A percentile compares a stretch with the other conserved stretches of the same genome.
phyloP scores from a whole-genome alignment of 2,888 invertebrate genomes.

The Heliconius aoede region DNA sequence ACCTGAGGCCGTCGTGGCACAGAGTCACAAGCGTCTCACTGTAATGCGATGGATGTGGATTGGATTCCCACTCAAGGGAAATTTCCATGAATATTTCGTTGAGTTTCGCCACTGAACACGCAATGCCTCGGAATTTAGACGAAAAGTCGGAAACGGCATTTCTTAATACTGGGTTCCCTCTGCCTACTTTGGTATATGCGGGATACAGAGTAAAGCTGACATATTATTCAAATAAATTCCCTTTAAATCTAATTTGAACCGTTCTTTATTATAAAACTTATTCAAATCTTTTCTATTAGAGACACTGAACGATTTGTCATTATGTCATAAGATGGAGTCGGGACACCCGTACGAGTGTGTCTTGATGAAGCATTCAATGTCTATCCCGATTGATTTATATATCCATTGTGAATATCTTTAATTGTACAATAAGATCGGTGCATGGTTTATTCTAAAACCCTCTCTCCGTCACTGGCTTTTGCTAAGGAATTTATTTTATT shows the following conservation, averaged over 20 bases:
- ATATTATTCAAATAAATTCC: not conserved
- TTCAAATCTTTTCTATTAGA: not conserved
- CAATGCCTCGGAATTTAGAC: too few relatives aligned
- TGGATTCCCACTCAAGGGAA: too few relatives aligned
- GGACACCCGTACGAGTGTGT: slow-evolving; percentile 30
- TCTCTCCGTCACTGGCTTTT: not conserved
- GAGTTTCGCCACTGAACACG: too few relatives aligned
- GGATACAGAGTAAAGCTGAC: too few relatives aligned
- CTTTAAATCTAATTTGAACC: not conserved
- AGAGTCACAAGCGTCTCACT: too few relatives aligned
- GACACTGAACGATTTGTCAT: slow-evolving; percentile 34
- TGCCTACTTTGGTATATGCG: too few relatives aligned
- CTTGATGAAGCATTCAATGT: slow-evolving; percentile 51
- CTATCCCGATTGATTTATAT: slow-evolving; percentile 70
- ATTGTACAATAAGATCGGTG: slow-evolving; percentile 67
- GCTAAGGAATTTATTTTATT: slow-evolving; percentile 42
- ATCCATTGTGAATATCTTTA: slow-evolving; percentile 67
- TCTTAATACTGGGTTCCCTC: too few relatives aligned
- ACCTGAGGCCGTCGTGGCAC: too few relatives aligned
- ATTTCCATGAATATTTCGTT: too few relatives aligned
- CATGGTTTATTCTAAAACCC: slow-evolving; percentile 41
- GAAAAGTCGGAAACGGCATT: too few relatives aligned
- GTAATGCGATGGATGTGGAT: too few relatives aligned
- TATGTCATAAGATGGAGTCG: slow-evolving; percentile 29
- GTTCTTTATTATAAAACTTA: not conserved